A percentile compares a stretch with the other conserved stretches of the same genome.
Conservation (phyloP, 2,888 invertebrate genomes). For the Caenorhabditis sp. region DNA sequence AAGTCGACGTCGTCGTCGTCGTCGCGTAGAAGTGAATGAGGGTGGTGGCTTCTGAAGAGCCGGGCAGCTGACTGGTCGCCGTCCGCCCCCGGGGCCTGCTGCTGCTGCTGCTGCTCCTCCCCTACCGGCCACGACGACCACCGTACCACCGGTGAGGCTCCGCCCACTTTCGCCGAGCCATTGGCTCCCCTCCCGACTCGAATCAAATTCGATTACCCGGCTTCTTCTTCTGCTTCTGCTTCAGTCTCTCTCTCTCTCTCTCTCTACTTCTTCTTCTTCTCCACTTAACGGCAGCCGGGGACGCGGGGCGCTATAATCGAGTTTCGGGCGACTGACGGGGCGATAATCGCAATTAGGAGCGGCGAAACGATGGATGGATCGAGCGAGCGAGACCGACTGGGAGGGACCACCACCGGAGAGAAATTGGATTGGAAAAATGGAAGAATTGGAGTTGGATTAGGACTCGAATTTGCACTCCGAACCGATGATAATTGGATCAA, state of each 20-base stretch:
- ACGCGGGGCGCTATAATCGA: constrained; percentile 34
- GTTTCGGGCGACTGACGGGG: constrained; percentile 34
- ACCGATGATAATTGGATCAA: no score
- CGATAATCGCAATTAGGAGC: constrained; percentile 54
- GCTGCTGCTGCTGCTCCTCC: constrained; percentile 31
- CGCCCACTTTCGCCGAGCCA: constrained; percentile 34
- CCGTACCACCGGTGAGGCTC: constrained; percentile 38
- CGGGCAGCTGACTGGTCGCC: constrained; percentile 43
- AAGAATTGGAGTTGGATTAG: no score
- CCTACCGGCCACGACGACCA: constrained; percentile 28
- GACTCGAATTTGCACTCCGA: no score
- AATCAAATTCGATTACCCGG: constrained; percentile 37
- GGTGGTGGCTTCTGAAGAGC: constrained; percentile 35
- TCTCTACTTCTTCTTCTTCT: constrained; percentile 22
- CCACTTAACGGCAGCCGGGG: constrained; percentile 32
- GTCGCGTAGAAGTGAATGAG: constrained; percentile 27
- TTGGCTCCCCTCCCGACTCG: no score
- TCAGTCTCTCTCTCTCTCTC: no score
- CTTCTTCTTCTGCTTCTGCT: constrained; percentile 27
- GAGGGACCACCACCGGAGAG: constrained; percentile 3
- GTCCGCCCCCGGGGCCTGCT: constrained; percentile 29
- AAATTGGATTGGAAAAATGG: constrained; percentile 44
- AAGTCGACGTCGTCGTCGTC: constrained; percentile 35
- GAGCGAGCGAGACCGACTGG: constrained; percentile 4
- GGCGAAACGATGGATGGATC: no score